Conservation (phyloP, 1,140 invertebrate genomes). For the Anoplophora glabripennis region DNA sequence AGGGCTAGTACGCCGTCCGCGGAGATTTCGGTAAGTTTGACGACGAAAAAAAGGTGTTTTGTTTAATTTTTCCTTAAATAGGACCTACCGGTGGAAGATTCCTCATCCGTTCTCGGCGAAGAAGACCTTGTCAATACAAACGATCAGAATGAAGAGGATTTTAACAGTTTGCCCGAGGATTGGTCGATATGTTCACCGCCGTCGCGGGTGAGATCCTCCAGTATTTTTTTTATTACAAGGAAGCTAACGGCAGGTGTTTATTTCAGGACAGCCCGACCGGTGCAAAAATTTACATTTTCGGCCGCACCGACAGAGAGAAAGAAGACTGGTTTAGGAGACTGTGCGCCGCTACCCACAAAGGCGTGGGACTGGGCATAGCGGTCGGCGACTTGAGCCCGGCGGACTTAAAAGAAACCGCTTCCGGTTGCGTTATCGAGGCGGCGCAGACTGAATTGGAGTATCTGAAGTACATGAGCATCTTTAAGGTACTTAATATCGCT, state of each 20-base stretch:
- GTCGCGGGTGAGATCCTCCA: too few species aligned
- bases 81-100: not conserved
- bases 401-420: not conserved
- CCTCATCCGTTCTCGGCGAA: not conserved
- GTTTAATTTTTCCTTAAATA: not conserved
- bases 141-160: constrained; percentile 23
- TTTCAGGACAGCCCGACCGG: constrained; percentile 34
- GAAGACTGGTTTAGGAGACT: constrained; percentile 74
- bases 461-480: constrained; percentile 32
- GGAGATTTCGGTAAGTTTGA: constrained; percentile 24
- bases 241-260: not conserved
- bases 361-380: not conserved
- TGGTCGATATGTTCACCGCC: constrained; percentile 17
- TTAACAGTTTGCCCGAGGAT: constrained; percentile 21
- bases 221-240: not conserved
- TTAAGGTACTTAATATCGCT: constrained; percentile 24
- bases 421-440: not conserved
- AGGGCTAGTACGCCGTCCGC: constrained; percentile 35
- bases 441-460: constrained; percentile 29
- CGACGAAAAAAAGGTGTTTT: not conserved
- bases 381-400: not conserved
- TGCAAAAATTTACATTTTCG: constrained; percentile 67
- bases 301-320: constrained; percentile 80
- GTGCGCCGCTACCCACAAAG: constrained; percentile 30
- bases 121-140: not conserved